These are phyloP conservation scores for Synanthedon myopaeformis DNA, from an alignment of 2,888 invertebrate genomes.

Conservation along the genomic window DNA sequence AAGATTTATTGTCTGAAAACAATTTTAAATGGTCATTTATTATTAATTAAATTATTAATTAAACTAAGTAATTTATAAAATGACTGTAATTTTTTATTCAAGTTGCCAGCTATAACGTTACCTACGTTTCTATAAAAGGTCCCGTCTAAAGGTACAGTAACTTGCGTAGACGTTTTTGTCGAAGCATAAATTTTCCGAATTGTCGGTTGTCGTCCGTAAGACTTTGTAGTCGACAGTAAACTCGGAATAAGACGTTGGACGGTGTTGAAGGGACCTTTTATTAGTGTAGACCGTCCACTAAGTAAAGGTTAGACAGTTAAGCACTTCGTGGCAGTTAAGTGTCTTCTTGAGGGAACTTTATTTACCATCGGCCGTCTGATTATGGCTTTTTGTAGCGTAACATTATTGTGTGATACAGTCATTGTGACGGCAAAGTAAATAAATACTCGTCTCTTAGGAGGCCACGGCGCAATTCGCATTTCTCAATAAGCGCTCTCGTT, in stretches of 20 bases:
- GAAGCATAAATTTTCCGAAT: conserved; percentile 40
- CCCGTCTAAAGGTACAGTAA: neutral
- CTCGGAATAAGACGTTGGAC: conserved; percentile 31
- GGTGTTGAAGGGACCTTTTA: conserved; percentile 18
- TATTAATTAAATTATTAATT: too few relatives aligned
- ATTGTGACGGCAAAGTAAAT: conserved; percentile 15
- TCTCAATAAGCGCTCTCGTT: conserved; percentile 6
- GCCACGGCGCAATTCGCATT: conserved; percentile 9
- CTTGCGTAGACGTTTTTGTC: conserved; percentile 10
- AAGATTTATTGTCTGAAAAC: too few relatives aligned
- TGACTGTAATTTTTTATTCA: neutral
- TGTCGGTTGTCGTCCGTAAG: conserved; percentile 21
- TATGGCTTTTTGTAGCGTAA: conserved; percentile 22
- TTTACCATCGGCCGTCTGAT: conserved; percentile 25
- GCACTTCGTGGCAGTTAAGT: conserved; percentile 12
- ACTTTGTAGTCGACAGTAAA: conserved; percentile 39
- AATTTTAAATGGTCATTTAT: too few relatives aligned
- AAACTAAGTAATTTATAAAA: too few relatives aligned
- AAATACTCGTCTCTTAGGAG: conserved; percentile 16
- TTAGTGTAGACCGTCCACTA: conserved; percentile 20
- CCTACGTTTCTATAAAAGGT: neutral
- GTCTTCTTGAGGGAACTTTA: conserved; percentile 23
- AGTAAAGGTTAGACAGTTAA: conserved; percentile 20
- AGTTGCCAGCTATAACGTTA: neutral
- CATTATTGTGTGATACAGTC: conserved; percentile 15